Evolutionary conservation across 1,140 invertebrate species (phyloP), one percentile per base, ranked within the genome.

Genomic region (Papilio aristodemus): DNA sequence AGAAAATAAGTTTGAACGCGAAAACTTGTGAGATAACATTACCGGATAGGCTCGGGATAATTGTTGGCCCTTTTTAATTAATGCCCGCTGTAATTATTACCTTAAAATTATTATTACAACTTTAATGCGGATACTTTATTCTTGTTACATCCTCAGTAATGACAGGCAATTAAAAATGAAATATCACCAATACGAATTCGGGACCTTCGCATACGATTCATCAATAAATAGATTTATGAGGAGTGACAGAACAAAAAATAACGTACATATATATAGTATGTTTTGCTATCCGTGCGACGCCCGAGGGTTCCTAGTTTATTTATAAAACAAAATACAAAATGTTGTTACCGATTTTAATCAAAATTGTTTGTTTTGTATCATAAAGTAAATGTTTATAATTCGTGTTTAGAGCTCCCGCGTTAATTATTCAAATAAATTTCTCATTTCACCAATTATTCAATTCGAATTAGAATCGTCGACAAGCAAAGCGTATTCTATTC

Each of bases 401-500:
- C 46, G 19, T 19, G 46, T 54, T 54, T 54, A 54, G 4, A 54
- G 46, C 46, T 54, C 22, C 46, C 46, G 22, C 46, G 46, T 54
- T 25, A 54, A 54, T 54, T 54, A 54, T 54, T 22, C 46, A 54
- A 54, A 54, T 54, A 54, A 54, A 54, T 22, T 54, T 54, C 46
- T 54, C 46, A 22, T 54, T 54, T 54, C 46, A 22, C 19, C 46
- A 54, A 54, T 54, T 54, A 54, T 54, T 54, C 46, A 54, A 54
- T 54, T 22, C 46, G 19, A 25, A 22, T 54, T 54, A 54, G 46
- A 54, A 54, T 54, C 19, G 46, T 54, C 46, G 46, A 54, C 46
- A 22, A 54, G 46, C 46, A 54, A 54, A 54, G 46, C 46, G 46
- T 54, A 54, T 54, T 54, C 22, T 54, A 19, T 54, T 54, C 22